phyloP scores from a whole-genome alignment of 2,113 vertebrate genomes.

The Petaurus breviceps region DNA sequence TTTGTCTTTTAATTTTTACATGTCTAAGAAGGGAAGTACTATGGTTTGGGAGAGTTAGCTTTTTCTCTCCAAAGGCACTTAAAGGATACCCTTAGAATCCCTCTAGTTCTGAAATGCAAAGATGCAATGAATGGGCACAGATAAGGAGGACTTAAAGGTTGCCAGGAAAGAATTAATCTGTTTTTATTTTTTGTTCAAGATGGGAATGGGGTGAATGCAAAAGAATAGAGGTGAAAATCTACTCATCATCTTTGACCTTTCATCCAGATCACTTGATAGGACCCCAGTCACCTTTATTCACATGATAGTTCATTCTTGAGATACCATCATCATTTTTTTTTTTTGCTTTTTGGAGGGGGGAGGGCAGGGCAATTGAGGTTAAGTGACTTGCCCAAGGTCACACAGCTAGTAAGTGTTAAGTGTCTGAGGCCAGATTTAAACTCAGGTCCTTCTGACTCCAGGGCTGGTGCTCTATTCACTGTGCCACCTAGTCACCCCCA shows the following conservation, averaged over 20 bases:
- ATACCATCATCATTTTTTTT: neutral
- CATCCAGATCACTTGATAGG: neutral
- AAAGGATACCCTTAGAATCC: conserved; percentile 61
- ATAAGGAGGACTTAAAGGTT: conserved; percentile 52
- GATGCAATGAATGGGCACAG: conserved; percentile 47
- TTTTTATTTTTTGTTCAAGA: conserved; percentile 60
- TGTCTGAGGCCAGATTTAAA: too few relatives aligned
- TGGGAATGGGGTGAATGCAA: conserved; percentile 27
- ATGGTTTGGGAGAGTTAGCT: conserved; percentile 72
- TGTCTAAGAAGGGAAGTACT: conserved; percentile 75
- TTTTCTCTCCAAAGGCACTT: conserved; percentile 72
- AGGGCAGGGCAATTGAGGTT: too few relatives aligned
- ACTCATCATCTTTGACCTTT: conserved; percentile 23
- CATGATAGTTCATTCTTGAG: neutral
- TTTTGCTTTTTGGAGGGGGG: too few relatives aligned
- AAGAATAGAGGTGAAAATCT: conserved; percentile 51
- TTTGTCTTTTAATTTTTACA: conserved; percentile 80
- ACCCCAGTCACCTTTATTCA: neutral
- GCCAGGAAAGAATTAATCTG: conserved; percentile 34
- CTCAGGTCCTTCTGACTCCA: too few relatives aligned
- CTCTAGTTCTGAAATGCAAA: neutral
- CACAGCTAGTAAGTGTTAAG: too few relatives aligned
- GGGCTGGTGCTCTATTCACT: too few relatives aligned
- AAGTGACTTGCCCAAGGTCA: too few relatives aligned
- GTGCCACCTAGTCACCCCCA: neutral